These are phyloP conservation scores for Brachylomia viminalis DNA, from an alignment of 2,888 invertebrate genomes.

Conservation along the genomic window DNA sequence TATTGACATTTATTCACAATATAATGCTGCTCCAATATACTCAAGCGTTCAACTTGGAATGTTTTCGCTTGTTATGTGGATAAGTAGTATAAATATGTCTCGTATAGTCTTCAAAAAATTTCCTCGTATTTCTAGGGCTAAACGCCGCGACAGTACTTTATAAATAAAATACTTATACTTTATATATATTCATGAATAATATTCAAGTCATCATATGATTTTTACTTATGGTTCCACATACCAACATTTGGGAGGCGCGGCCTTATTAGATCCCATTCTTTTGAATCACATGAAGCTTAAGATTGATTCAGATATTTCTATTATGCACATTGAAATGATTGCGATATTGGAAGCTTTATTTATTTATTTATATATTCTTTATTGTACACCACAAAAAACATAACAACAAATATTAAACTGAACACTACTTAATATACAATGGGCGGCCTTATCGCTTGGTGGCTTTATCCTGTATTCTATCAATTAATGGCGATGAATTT, in stretches of 20 bases:
- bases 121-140: not conserved
- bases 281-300: slow-evolving; percentile 1
- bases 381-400: too few species aligned
- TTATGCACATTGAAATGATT: slow-evolving; percentile 11
- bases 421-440: too few species aligned
- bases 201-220: not conserved
- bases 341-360: not conserved
- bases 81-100: not conserved
- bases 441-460: too few species aligned
- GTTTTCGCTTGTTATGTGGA: not conserved
- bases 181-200: not conserved
- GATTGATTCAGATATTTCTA: slow-evolving; percentile 8
- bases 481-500: slow-evolving; percentile 7
- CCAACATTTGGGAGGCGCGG: not conserved
- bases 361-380: too few species aligned
- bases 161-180: not conserved
- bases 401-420: too few species aligned
- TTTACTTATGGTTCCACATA: slow-evolving; percentile 10
- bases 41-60: not conserved
- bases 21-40: not conserved
- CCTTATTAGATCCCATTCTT: not conserved
- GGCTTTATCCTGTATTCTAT: slow-evolving; percentile 3
- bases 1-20: not conserved
- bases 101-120: not conserved
- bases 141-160: not conserved